These are phyloP conservation scores for Pteronura brasiliensis DNA, from an alignment of 2,113 vertebrate species.

Conservation along the genomic window DNA sequence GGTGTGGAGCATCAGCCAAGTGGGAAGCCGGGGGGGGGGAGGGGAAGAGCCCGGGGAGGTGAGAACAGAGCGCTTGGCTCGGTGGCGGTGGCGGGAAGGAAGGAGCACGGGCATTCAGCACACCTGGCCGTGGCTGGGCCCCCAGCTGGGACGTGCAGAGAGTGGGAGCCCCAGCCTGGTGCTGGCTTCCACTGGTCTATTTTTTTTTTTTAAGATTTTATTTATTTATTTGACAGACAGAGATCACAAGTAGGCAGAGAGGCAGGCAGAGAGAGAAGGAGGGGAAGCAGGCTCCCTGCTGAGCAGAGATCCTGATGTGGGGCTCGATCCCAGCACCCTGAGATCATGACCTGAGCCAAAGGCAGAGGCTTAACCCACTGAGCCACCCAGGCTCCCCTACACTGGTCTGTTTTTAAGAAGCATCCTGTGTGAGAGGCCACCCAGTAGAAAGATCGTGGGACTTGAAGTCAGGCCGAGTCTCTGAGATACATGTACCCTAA, in stretches of 20 bases:
- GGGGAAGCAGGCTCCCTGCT: too few species aligned
- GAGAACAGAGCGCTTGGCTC: not conserved
- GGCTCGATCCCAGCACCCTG: too few species aligned
- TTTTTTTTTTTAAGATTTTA: not conserved
- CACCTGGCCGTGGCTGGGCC: not conserved
- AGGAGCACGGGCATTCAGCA: too few species aligned
- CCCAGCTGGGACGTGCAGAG: not conserved
- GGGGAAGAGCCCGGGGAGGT: not conserved
- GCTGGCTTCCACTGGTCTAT: fast-evolving
- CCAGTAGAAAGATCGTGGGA: fast-evolving
- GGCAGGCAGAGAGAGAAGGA: too few species aligned
- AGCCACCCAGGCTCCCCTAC: too few species aligned
- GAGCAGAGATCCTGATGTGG: too few species aligned
- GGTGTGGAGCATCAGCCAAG: not conserved
- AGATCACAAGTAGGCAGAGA: too few species aligned
- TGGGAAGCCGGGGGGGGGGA: fast-evolving
- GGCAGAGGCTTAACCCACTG: too few species aligned
- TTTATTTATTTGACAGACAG: too few species aligned
- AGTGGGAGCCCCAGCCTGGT: not conserved
- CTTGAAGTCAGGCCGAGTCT: not conserved
- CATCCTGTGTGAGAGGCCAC: too few species aligned
- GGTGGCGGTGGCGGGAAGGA: fast-evolving
- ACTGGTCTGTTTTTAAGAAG: not conserved
- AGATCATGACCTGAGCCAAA: too few species aligned
- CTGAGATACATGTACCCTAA: too few species aligned